A percentile compares a stretch with the other conserved stretches of the same genome.
phyloP scores from a whole-genome alignment of 35 echinoderm and acorn worm species.

The Holothuria glaberrima region DNA sequence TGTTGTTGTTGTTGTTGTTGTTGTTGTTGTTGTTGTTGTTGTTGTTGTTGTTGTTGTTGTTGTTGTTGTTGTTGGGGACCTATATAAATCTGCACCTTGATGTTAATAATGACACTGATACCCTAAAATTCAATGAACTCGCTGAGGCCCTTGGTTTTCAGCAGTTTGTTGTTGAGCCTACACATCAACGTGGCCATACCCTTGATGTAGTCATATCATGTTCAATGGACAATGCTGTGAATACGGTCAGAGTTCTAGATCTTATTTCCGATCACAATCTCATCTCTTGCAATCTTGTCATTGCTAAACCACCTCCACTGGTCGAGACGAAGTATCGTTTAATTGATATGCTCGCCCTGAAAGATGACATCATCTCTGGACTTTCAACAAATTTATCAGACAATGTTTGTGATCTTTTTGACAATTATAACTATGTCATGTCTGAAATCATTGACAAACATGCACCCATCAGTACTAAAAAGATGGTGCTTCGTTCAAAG shows the following conservation, averaged over 20 bases:
- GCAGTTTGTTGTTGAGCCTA: no score
- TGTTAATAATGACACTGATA: no score
- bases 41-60: no score
- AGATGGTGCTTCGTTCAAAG: neutral
- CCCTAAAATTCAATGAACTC: no score
- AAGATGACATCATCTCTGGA: neutral
- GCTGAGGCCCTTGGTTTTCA: no score
- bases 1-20: no score
- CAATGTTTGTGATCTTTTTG: neutral
- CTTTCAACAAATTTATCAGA: neutral
- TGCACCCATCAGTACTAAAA: neutral
- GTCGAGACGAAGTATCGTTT: neutral
- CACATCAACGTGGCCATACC: conserved; percentile 1
- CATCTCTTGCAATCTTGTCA: neutral
- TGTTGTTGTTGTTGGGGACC: no score
- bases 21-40: no score
- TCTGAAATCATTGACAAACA: neutral
- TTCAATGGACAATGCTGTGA: neutral
- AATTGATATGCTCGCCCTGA: neutral
- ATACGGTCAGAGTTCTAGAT: neutral
- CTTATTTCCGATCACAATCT: neutral
- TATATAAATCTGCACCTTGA: no score
- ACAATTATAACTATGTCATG: neutral
- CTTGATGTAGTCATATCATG: conserved; percentile 5
- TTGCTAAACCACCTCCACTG: neutral